Conservation (phyloP, 2,888 invertebrate species). For the Leptopilina myrica region DNA sequence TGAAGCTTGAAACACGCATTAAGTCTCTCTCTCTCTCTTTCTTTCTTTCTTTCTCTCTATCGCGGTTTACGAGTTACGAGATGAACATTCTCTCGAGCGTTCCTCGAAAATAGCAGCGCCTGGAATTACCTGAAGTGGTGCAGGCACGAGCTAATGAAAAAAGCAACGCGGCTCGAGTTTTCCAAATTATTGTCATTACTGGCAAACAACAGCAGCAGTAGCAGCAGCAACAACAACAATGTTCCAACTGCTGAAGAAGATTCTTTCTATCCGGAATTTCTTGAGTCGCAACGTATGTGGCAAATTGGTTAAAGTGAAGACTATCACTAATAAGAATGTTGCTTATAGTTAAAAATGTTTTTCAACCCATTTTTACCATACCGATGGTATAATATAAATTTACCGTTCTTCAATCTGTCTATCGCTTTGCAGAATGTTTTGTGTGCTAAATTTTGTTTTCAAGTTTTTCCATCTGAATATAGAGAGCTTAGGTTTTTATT, state of each 20-base stretch:
- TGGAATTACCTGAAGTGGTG: constrained; percentile 40
- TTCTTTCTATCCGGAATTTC: constrained; percentile 11
- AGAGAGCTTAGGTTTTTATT: too few species aligned
- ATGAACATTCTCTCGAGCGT: constrained; percentile 21
- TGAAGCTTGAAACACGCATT: constrained; percentile 27
- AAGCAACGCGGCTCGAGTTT: constrained; percentile 24
- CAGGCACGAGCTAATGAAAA: constrained; percentile 48
- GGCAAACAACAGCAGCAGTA: too few species aligned
- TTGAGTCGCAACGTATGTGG: not conserved
- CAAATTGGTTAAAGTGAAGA: not conserved
- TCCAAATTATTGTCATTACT: constrained; percentile 39
- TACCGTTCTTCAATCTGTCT: too few species aligned
- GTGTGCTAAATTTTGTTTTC: too few species aligned
- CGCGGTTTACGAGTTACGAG: constrained; percentile 41
- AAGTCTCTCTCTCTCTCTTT: constrained; percentile 26
- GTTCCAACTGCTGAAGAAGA: constrained; percentile 23
- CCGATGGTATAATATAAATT: too few species aligned
- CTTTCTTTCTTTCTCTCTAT: too few species aligned
- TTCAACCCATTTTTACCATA: too few species aligned
- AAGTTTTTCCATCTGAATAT: too few species aligned
- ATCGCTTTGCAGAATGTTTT: too few species aligned
- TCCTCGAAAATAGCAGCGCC: constrained; percentile 42
- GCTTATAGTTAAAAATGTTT: too few species aligned
- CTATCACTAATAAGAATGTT: not conserved
- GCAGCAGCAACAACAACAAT: not conserved